A percentile compares a stretch with the other conserved stretches of the same genome.
These are phyloP conservation scores for Melanocharis versteri DNA, from an alignment of 2,113 vertebrate genomes.

Conservation along the genomic window DNA sequence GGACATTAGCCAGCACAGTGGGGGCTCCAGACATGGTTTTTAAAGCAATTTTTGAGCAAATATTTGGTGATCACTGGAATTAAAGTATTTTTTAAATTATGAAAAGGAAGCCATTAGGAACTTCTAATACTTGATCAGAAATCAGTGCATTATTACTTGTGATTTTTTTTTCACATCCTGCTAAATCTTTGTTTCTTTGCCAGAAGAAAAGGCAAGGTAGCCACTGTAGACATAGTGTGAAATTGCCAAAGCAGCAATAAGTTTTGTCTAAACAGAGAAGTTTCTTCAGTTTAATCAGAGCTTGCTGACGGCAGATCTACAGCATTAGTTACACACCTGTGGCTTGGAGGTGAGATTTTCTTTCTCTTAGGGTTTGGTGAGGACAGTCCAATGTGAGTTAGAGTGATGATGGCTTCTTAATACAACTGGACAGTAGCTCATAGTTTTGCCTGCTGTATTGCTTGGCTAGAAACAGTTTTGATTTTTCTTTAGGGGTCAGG, in stretches of 20 bases:
- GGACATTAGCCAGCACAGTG: conserved; percentile 11
- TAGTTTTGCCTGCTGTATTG: not conserved
- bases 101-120: not conserved
- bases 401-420: not conserved
- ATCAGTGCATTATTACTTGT: not conserved
- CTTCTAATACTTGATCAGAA: not conserved
- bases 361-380: not conserved
- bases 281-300: not conserved
- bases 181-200: conserved; percentile 1
- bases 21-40: not conserved
- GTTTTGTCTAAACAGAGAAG: not conserved
- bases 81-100: not conserved
- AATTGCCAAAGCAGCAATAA: not conserved
- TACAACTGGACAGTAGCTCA: not conserved
- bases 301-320: not conserved
- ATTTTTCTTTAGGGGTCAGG: not conserved
- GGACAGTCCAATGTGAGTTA: not conserved
- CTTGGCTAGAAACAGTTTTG: conserved; percentile 17
- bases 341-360: not conserved
- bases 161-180: not conserved
- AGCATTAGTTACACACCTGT: not conserved
- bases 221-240: not conserved
- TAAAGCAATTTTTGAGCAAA: not conserved
- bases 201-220: conserved; percentile 12
- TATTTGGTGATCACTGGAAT: not conserved